A percentile compares a stretch with the other conserved stretches of the same genome.
phyloP scores from a whole-genome alignment of 2,113 vertebrate species.

The Python bivittatus region DNA sequence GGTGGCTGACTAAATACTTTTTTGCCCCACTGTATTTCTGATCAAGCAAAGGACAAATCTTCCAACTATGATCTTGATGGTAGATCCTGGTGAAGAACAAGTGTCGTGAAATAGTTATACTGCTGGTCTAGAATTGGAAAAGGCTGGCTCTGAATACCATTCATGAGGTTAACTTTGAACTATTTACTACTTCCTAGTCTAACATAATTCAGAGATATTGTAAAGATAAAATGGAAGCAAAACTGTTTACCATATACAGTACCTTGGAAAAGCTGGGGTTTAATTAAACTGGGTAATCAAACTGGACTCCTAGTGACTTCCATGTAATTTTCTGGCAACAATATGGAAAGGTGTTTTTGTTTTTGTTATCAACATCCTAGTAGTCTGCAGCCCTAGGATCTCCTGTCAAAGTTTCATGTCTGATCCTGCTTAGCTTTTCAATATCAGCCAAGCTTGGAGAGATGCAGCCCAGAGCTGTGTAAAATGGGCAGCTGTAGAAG shows the following conservation, averaged over 20 bases:
- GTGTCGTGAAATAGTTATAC: neutral
- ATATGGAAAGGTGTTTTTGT: neutral
- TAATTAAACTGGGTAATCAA: neutral
- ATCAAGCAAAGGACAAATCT: constrained; percentile 20
- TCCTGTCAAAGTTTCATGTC: neutral
- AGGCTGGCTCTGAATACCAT: neutral
- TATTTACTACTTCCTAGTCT: neutral
- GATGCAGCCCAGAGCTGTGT: neutral
- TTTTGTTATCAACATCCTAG: neutral
- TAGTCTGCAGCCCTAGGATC: neutral
- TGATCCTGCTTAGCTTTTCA: neutral
- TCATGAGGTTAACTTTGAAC: neutral
- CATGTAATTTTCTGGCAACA: neutral
- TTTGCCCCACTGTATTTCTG: constrained; percentile 17
- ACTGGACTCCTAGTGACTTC: neutral
- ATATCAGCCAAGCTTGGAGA: neutral
- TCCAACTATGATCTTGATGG: neutral
- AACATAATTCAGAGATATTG: neutral
- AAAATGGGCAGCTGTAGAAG: neutral
- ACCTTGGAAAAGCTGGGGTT: neutral
- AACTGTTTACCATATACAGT: neutral
- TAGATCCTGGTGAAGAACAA: neutral
- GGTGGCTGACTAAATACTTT: too few relatives aligned
- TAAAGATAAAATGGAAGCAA: neutral
- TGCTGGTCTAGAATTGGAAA: neutral